These are phyloP conservation scores for Andricus grossulariae DNA, from an alignment of 1,140 invertebrate species.

Conservation along the genomic window DNA sequence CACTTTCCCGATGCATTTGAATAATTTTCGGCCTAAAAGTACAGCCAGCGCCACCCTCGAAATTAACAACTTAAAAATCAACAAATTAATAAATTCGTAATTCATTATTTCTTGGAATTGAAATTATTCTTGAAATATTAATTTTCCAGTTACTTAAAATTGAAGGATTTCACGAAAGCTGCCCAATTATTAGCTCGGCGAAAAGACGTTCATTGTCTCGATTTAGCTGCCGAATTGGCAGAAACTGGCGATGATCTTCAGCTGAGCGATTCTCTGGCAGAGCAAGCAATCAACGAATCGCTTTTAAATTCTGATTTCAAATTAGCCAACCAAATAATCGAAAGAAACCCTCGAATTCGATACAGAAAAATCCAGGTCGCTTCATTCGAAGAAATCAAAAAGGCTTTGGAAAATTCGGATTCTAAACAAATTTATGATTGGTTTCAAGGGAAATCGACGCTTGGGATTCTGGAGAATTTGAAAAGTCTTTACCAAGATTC, in stretches of 20 bases:
- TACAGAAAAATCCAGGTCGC: conserved; percentile 59
- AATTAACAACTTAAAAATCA: too few species aligned
- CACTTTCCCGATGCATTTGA: too few species aligned
- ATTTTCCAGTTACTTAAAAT: conserved; percentile 54
- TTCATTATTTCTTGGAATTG: too few species aligned
- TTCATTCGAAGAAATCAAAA: conserved; percentile 50
- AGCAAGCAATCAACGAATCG: conserved; percentile 61
- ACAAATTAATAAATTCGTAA: too few species aligned
- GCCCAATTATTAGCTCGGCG: conserved; percentile 63
- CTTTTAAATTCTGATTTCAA: conserved; percentile 51
- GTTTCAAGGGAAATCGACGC: conserved; percentile 47
- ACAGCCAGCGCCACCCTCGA: too few species aligned
- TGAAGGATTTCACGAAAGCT: conserved; percentile 60
- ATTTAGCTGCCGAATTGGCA: conserved; percentile 64
- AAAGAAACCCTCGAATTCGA: conserved; percentile 54
- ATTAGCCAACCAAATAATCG: conserved; percentile 52
- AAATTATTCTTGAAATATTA: not conserved
- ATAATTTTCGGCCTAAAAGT: too few species aligned
- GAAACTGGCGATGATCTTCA: conserved; percentile 52
- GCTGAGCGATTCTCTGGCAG: conserved; percentile 55
- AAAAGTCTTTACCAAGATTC: conserved; percentile 44
- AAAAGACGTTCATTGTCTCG: conserved; percentile 53
- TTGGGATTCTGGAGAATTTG: conserved; percentile 54
- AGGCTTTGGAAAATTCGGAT: conserved; percentile 38
- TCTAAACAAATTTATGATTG: conserved; percentile 48